Evolutionary conservation across 92 coral and sea anemone genomes (phyloP), one percentile per base, ranked within the genome.

Genomic region (Galaxea fascicularis): DNA sequence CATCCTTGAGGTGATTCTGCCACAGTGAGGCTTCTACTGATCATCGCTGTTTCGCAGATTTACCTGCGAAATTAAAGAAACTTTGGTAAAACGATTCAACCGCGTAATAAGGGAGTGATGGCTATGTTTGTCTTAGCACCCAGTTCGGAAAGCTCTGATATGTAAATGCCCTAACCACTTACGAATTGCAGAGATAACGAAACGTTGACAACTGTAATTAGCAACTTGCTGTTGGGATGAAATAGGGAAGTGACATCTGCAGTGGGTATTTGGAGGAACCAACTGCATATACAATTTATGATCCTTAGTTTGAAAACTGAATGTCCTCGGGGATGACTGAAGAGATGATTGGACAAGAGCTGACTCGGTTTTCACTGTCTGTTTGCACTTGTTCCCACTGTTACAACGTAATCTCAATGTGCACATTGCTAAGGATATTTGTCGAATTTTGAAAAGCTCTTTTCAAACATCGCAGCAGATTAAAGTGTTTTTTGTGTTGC

Each of bases 61-160:
- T 28, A 56, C 86, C 86, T 82, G n/a, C n/a, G n/a, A 78, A 47
- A 82, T 70, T 82, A 51, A 54, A 80, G 31, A 35, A 69, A 53
- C 35, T 59, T 24, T 18, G 70, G 70, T 57, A 45, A 71, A 82
- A 41, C 65, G 47, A 82, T 53, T 70, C 62, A 28, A 66, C 53
- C 69, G 58, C 66, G 70, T 54, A 82, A 53, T 82, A 31, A 82
- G 15, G 28, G 18, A 11, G 28, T 35, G 78, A 71, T 54, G 71
- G 68, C 62, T 20, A 21, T 82, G 86, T 82, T 82, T 82, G 58
- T 71, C 86, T 81, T 82, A 46, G 44, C 28, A n/a, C 58, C 18
- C 58, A 70, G 17, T 70, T 82, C 86, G 86, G 86, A 70, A 82
- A 82, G 78, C 78, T 71, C 29, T 82, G 86, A 82, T 82, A 82